Base-by-base conservation (phyloP, 2,113 vertebrate species). In the Trematomus loennbergii region DNA sequence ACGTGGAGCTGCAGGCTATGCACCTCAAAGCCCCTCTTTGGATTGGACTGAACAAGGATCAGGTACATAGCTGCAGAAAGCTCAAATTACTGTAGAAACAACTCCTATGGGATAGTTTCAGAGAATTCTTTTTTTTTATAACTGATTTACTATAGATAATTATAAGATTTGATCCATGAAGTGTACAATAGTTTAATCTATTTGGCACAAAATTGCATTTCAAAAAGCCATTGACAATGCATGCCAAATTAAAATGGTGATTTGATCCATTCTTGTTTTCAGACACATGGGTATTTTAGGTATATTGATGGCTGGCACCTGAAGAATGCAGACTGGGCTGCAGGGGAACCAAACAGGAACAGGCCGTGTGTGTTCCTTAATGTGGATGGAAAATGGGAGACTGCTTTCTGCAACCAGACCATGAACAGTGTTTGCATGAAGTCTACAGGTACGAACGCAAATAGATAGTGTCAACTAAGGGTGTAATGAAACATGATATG, bases 1-100 rank as follows among this genome's bases (percentile, higher is more conserved):
- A 96, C 61, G 80, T 96, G 0, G 96, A 96, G 90, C 87, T 98
- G 36, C 88, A 95, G 52, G 79, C 95, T 22, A 22, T 94, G 13
- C 94, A 92, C 16, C 69, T 95, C 40, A 91, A 94, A n/a, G 67
- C 90, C 22, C 96, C 96, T 25, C 3, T 96, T 15, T 99, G 98
- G 98, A 96, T 99, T 29, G 97, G 96, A 70, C 94, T 99, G 36
- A 98, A 97, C 91, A 97, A 96, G 84, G 79, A 95, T 7, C 52
- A 95, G 97, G 98, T 98, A 95, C 5, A 60, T 12, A 8, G 2
- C 18, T 48, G n/a, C 20, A 54, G 54, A 1, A 2, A 52, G n/a
- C 20, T 13, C 1, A 46, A 60, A 40, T 50, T 13, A 45, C 17
- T 48, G 11, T 13, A 13, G 67, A 64, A 80, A 65, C 61, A 81